These are phyloP conservation scores for Heptranchias perlo DNA, from an alignment of 2,113 vertebrate species.

Conservation along the genomic window DNA sequence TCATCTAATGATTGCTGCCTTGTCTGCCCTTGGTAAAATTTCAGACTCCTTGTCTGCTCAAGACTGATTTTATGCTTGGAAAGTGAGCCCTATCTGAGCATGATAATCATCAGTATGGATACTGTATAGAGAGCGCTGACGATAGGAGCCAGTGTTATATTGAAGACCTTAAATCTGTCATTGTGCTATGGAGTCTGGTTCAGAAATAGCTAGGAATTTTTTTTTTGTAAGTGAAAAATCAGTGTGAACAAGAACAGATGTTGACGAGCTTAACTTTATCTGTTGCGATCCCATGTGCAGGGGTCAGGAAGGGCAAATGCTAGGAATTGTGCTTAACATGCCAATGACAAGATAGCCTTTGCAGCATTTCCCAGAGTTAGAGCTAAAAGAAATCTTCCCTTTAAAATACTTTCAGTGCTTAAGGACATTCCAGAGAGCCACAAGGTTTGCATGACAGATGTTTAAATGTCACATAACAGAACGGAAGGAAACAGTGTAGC, in stretches of 20 bases:
- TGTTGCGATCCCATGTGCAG: slow-evolving; percentile 54
- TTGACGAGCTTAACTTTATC: slow-evolving; percentile 65
- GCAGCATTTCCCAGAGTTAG: slow-evolving; percentile 32
- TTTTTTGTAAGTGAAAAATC: slow-evolving; percentile 72
- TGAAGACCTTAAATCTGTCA: slow-evolving; percentile 90
- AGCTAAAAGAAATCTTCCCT: slow-evolving; percentile 22
- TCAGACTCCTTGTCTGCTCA: neutral
- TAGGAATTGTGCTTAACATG: slow-evolving; percentile 52
- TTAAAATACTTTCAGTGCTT: slow-evolving; percentile 14
- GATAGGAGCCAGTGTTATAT: slow-evolving; percentile 54
- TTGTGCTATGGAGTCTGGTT: slow-evolving; percentile 63
- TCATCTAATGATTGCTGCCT: neutral
- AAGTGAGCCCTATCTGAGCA: slow-evolving; percentile 6
- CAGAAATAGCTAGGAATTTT: slow-evolving; percentile 73
- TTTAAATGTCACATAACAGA: slow-evolving; percentile 29
- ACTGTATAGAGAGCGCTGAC: slow-evolving; percentile 9
- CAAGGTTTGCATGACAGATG: slow-evolving; percentile 27
- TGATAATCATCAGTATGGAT: neutral
- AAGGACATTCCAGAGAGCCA: slow-evolving; percentile 19
- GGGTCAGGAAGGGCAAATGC: slow-evolving; percentile 57
- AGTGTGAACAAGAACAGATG: slow-evolving; percentile 68
- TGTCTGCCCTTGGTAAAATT: neutral
- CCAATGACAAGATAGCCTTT: slow-evolving; percentile 46
- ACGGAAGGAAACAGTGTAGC: neutral
- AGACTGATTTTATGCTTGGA: neutral